These are phyloP conservation scores for Acrocephalus kingi DNA, from an alignment of 2,113 vertebrate species.

Conservation along the genomic window DNA sequence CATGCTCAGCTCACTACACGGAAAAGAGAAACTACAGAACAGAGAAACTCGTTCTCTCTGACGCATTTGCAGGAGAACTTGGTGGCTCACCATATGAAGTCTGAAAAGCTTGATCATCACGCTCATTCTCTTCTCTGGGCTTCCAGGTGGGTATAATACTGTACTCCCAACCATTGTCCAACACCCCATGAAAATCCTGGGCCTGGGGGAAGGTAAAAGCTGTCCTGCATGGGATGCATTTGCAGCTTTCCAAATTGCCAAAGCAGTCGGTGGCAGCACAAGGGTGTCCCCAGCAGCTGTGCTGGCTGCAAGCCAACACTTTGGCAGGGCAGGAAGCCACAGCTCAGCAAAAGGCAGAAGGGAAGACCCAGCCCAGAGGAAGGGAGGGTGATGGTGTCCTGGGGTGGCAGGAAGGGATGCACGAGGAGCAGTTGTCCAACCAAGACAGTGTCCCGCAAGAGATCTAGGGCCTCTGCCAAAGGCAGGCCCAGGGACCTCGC, in stretches of 20 bases:
- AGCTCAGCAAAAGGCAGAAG: not conserved
- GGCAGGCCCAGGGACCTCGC: not conserved
- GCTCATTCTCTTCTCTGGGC: not conserved
- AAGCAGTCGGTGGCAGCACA: not conserved
- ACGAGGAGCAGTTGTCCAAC: not conserved
- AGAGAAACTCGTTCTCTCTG: not conserved
- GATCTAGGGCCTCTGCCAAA: not conserved
- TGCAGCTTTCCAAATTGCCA: not conserved
- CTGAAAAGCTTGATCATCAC: not conserved
- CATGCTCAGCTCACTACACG: not conserved
- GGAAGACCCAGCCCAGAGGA: not conserved
- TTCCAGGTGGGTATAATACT: not conserved
- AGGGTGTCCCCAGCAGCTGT: not conserved
- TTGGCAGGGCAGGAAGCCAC: not conserved
- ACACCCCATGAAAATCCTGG: not conserved
- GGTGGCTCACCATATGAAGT: not conserved
- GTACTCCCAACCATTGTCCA: not conserved
- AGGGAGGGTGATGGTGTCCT: not conserved
- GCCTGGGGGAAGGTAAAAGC: not conserved
- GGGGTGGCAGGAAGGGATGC: not conserved
- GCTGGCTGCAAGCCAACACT: not conserved
- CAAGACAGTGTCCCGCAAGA: not conserved
- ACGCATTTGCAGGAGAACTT: not conserved
- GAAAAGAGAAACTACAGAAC: not conserved
- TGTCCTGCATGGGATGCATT: not conserved